Evolutionary conservation across 2,113 vertebrate genomes (phyloP).

Genomic region (Corythoichthys haematopterus): DNA sequence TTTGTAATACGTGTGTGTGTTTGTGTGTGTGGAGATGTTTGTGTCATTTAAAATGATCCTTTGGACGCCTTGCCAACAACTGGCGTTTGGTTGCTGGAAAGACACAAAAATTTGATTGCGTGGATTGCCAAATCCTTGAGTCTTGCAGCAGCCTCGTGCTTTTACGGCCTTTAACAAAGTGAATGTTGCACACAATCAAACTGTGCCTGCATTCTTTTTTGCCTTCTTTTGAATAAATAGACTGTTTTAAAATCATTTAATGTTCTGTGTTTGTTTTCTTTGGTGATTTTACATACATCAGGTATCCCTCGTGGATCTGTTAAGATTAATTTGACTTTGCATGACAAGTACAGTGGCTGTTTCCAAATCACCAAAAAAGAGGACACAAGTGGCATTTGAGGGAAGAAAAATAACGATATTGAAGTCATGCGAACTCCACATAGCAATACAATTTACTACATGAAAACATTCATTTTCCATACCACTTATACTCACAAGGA

Average conservation of each 20-base stretch:
- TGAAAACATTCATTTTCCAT: no score
- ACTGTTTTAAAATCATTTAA: conserved; percentile 3
- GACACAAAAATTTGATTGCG: neutral
- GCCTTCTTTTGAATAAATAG: conserved; percentile 4
- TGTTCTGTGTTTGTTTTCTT: neutral
- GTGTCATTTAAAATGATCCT: neutral
- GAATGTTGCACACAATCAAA: conserved; percentile 19
- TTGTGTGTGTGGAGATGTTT: neutral
- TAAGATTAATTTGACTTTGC: no score
- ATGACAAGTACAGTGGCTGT: no score
- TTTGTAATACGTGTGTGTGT: neutral
- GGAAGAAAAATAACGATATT: no score
- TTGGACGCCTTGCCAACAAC: neutral
- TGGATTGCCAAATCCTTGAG: neutral
- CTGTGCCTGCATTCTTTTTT: conserved; percentile 8
- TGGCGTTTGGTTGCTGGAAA: neutral
- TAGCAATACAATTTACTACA: no score
- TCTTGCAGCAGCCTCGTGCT: neutral
- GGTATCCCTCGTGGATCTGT: no score
- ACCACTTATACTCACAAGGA: no score
- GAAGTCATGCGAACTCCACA: no score
- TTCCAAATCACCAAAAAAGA: no score
- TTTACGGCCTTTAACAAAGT: neutral
- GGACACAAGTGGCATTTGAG: no score
- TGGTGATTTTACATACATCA: no score